phyloP scores from a whole-genome alignment of 2,113 vertebrate species.

The Myanophis thanlyinensis region DNA sequence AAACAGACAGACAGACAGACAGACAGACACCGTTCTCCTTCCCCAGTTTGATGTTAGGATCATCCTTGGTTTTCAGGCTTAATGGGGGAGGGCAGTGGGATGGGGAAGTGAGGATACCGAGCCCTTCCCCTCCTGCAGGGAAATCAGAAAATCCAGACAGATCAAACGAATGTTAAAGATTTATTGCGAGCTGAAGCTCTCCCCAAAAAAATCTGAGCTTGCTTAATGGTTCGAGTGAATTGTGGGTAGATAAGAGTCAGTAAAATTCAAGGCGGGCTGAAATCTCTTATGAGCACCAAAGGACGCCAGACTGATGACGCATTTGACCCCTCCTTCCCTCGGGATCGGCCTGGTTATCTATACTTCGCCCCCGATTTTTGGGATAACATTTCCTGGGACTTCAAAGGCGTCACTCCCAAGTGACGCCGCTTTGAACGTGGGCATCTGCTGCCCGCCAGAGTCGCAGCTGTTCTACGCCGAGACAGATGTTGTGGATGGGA shows the following conservation, averaged over 20 bases:
- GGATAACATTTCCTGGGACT: slow-evolving; percentile 50
- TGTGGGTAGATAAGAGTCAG: neutral
- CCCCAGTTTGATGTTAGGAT: neutral
- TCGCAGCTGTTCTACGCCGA: neutral
- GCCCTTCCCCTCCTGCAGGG: neutral
- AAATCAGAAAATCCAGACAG: neutral
- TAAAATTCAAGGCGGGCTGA: neutral
- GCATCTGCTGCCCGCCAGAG: slow-evolving; percentile 48
- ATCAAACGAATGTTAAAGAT: neutral
- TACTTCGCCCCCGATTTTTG: neutral
- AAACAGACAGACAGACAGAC: too few species aligned
- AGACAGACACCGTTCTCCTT: too few species aligned
- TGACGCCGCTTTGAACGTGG: slow-evolving; percentile 32
- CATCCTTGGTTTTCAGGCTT: neutral
- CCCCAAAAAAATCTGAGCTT: neutral
- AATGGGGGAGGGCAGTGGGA: neutral
- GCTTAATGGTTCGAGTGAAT: neutral
- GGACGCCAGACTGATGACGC: neutral
- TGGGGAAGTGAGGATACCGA: neutral
- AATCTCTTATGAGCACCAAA: neutral
- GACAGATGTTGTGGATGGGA: neutral
- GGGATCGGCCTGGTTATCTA: neutral
- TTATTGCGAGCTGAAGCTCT: neutral
- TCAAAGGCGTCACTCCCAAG: slow-evolving; percentile 60
- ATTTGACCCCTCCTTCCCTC: neutral